Base-by-base conservation (phyloP, 2,888 invertebrate species). In the Abrostola triplasia region DNA sequence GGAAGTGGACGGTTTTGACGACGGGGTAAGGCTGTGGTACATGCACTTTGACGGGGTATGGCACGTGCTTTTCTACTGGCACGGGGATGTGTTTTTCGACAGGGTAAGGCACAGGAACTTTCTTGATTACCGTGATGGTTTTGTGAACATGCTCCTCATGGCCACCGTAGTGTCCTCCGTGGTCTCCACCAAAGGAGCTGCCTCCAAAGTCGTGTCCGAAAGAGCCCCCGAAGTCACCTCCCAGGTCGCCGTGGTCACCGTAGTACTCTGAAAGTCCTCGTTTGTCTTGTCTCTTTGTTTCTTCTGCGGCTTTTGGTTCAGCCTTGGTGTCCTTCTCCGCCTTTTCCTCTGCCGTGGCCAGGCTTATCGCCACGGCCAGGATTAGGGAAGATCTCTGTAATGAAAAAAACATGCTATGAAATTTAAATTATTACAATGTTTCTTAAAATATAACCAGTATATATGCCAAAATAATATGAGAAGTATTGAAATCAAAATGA, bases 1-100 rank as follows among this genome's bases (percentile, higher is more conserved):
- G 96, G 86, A 93, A 96, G 53, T 96, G 96, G 11, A 97, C 92
- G 70, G 96, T 95, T 86, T 96, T 96, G 80, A 95, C 95, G 37
- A 97, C 96, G 37, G 97, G 96, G 88, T 96, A 97, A 0, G 97
- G 97, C 55, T 96, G 96, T 0, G 96, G 96, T 40, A 96, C 96
- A 5, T 90, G 96, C n/a, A 97, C 96, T 84, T 96, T 96, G 5
- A 97, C 96, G 8, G 97, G 96, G 70, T 71, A 70, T 6, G 78
- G 96, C 36, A 97, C 94, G 56, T 95, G 95, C 81, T 97, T 97
- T 69, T 96, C 95, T 9, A 97, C 96, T 0, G 97, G 97, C 55
- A 96, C 95, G 7, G 93, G 96, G 56, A 97, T 94, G 47, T 95
- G 95, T 82, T 97, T 97, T 80, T 96, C 96, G 0, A 97, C 97